Conservation (phyloP, 92 coral and sea anemone species). For the Heliopora coerulea region DNA sequence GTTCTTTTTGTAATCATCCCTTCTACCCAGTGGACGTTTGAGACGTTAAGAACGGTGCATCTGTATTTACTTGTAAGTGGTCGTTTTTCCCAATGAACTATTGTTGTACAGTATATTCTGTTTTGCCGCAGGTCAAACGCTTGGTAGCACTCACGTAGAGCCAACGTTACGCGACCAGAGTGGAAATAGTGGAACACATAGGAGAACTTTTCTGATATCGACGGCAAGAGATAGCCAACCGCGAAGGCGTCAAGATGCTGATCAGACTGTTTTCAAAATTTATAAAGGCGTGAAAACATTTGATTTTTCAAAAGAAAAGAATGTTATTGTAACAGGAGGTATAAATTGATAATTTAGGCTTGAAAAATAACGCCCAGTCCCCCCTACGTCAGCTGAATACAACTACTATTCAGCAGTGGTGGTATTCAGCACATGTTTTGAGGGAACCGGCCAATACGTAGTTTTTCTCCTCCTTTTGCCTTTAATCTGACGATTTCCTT, state of each 20-base stretch:
- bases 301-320: constrained; percentile 96
- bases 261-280: constrained; percentile 89
- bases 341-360: constrained; percentile 4
- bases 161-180: constrained; percentile 56
- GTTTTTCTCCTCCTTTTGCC: background rate
- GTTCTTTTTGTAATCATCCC: too few species aligned
- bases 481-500: background rate
- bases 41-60: too few species aligned
- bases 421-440: too few species aligned
- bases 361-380: too few species aligned
- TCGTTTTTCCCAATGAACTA: too few species aligned
- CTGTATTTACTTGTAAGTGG: too few species aligned
- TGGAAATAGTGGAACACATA: constrained; percentile 15
- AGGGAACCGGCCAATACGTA: too few species aligned
- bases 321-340: constrained; percentile 97
- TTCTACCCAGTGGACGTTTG: too few species aligned
- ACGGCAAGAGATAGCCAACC: constrained; percentile 77
- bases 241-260: constrained; percentile 81
- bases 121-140: constrained; percentile 74
- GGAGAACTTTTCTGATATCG: constrained; percentile 49
- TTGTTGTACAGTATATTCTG: too few species aligned
- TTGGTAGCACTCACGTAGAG: constrained; percentile 89
- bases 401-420: too few species aligned
- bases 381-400: too few species aligned
- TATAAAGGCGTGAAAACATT: constrained; percentile 97